Conservation (phyloP, 2,113 vertebrate genomes). For the Myxocyprinus asiaticus region DNA sequence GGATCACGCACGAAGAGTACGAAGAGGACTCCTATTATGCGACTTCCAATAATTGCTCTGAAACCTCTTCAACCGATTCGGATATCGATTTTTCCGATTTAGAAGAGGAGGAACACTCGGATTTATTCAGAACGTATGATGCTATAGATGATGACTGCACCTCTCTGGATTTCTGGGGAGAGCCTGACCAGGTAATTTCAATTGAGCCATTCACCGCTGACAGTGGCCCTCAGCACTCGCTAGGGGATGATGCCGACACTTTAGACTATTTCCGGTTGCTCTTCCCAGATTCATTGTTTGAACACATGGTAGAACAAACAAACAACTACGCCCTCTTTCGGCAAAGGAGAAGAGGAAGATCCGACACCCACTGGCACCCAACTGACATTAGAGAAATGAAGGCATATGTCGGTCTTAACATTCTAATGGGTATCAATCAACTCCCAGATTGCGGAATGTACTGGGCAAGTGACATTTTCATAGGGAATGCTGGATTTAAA, state of each 20-base stretch:
- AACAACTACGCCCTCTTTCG: constrained; percentile 84
- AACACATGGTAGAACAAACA: constrained; percentile 86
- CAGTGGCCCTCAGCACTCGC: constrained; percentile 79
- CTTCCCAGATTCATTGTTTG: constrained; percentile 83
- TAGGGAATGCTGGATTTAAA: constrained; percentile 81
- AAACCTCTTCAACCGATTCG: constrained; percentile 77
- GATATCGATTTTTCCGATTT: constrained; percentile 83
- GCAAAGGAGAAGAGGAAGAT: constrained; percentile 77
- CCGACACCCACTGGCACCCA: constrained; percentile 81
- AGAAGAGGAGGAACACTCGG: constrained; percentile 79
- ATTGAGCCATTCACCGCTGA: constrained; percentile 76
- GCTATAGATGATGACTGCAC: constrained; percentile 74
- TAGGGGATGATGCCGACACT: constrained; percentile 81
- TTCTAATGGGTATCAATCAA: constrained; percentile 83
- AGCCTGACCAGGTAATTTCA: constrained; percentile 78
- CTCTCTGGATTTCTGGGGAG: constrained; percentile 79
- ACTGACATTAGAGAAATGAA: constrained; percentile 79
- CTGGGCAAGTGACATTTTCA: constrained; percentile 82
- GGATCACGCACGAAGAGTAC: constrained; percentile 76
- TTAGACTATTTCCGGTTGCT: constrained; percentile 84
- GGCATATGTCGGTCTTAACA: constrained; percentile 78
- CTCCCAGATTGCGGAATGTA: constrained; percentile 81
- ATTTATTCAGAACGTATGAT: constrained; percentile 73
- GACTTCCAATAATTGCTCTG: constrained; percentile 77
- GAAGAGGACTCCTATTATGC: constrained; percentile 77